Percentiles rank a stretch among this genome's conserved stretches.
phyloP scores from a whole-genome alignment of 2,797 vertebrate species.

The Helarctos malayanus region DNA sequence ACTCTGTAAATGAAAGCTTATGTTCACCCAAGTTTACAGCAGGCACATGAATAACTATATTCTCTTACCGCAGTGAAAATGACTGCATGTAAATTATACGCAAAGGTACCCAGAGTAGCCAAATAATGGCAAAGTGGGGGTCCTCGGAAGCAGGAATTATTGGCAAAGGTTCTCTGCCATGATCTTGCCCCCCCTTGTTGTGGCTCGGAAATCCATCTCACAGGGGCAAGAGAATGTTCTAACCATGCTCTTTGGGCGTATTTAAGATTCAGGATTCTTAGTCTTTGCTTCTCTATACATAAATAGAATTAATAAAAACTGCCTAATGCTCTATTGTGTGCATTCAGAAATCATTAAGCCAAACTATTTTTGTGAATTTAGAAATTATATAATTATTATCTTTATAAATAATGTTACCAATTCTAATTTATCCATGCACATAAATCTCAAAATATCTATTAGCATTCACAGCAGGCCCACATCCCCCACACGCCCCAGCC shows the following conservation, averaged over 20 bases:
- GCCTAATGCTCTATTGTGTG: not conserved
- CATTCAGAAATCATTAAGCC: constrained; percentile 76
- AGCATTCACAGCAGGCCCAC: not conserved
- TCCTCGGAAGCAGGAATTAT: not conserved
- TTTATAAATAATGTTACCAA: constrained; percentile 59
- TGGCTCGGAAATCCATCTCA: not conserved
- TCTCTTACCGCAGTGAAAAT: constrained; percentile 27
- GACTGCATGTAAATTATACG: constrained; percentile 51
- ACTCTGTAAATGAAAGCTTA: constrained; percentile 63
- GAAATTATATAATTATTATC: constrained; percentile 68
- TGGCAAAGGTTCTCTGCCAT: fast-evolving
- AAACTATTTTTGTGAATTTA: constrained; percentile 52
- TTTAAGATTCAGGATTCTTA: constrained; percentile 3
- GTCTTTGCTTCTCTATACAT: not conserved
- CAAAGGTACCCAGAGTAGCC: constrained; percentile 30
- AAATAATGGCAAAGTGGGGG: not conserved
- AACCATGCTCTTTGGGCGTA: not conserved
- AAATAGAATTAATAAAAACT: constrained; percentile 69
- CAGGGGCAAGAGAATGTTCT: not conserved
- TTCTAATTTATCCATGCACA: not conserved
- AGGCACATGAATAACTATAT: constrained; percentile 56
- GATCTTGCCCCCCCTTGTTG: fast-evolving
- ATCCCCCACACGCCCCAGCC: too few species aligned
- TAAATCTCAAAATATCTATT: not conserved
- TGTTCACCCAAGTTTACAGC: constrained; percentile 46